Percentiles rank a stretch among this genome's conserved stretches.
Conservation (phyloP, 2,797 vertebrate species). For the Helicolenus hilgendorfi region DNA sequence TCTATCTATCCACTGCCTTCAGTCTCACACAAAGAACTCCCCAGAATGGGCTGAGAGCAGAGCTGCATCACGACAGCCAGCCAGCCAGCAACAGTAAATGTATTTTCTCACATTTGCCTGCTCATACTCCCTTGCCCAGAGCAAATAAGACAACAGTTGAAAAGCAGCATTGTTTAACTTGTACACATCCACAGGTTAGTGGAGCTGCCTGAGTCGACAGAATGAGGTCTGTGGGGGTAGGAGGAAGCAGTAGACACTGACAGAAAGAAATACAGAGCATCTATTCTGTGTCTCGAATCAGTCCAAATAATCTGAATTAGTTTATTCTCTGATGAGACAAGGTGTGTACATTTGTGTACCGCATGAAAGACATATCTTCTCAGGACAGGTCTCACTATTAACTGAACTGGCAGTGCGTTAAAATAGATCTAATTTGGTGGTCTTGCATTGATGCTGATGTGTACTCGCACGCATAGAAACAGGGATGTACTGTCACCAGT, state of each 20-base stretch:
- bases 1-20: background rate
- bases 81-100: slow-evolving; percentile 42
- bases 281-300: slow-evolving; percentile 11
- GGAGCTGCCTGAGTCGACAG: slow-evolving; percentile 67
- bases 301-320: slow-evolving; percentile 26
- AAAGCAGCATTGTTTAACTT: slow-evolving; percentile 65
- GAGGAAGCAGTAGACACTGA: slow-evolving; percentile 40
- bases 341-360: background rate
- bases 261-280: slow-evolving; percentile 21
- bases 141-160: slow-evolving; percentile 71
- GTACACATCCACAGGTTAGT: slow-evolving; percentile 55
- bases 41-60: slow-evolving; percentile 5
- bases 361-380: slow-evolving; percentile 30
- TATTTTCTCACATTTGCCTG: slow-evolving; percentile 62
- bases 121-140: slow-evolving; percentile 61
- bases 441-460: slow-evolving; percentile 47
- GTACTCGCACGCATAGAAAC: slow-evolving; percentile 1
- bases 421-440: slow-evolving; percentile 61
- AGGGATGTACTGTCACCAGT: slow-evolving; percentile 31
- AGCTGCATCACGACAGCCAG: background rate
- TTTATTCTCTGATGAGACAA: slow-evolving; percentile 18
- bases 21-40: slow-evolving; percentile 1
- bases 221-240: slow-evolving; percentile 68
- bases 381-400: slow-evolving; percentile 43
- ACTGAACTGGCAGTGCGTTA: slow-evolving; percentile 40